A percentile compares a stretch with the other conserved stretches of the same genome.
phyloP scores from a whole-genome alignment of 1,140 invertebrate species.

The Drosophila tristis region DNA sequence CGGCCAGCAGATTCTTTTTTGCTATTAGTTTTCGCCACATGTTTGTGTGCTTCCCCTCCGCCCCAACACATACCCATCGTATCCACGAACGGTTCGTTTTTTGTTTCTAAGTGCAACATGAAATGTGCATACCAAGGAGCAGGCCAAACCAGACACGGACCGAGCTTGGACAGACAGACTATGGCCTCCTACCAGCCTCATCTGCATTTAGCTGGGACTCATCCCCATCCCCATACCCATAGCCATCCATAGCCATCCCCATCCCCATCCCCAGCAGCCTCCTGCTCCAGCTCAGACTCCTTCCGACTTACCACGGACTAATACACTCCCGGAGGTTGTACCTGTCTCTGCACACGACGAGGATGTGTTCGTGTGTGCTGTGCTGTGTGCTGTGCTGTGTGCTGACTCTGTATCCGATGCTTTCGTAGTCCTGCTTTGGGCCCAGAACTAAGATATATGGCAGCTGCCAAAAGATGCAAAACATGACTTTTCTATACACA shows the following conservation, averaged over 20 bases:
- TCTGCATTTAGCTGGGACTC: conserved; percentile 15
- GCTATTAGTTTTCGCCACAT: conserved; percentile 75
- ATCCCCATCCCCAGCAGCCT: neutral
- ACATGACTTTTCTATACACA: conserved; percentile 64
- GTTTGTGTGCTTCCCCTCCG: conserved; percentile 33
- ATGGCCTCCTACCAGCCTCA: conserved; percentile 19
- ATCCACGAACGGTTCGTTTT: conserved; percentile 30
- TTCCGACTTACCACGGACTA: conserved; percentile 52
- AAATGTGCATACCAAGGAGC: conserved; percentile 79
- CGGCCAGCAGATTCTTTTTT: conserved; percentile 41
- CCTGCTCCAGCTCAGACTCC: neutral
- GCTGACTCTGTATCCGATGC: conserved; percentile 61
- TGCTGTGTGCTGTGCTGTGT: conserved; percentile 13
- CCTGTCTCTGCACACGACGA: conserved; percentile 13
- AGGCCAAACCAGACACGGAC: conserved; percentile 45
- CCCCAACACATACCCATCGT: neutral
- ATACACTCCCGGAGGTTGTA: conserved; percentile 59
- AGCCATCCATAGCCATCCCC: neutral
- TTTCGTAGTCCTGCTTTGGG: conserved; percentile 59
- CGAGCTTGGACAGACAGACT: conserved; percentile 39
- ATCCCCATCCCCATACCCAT: neutral
- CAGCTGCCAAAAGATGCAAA: conserved; percentile 77
- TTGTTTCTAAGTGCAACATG: conserved; percentile 78
- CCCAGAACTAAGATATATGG: conserved; percentile 72
- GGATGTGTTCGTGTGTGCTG: conserved; percentile 8